These are phyloP conservation scores for Portevinia maculata DNA, from an alignment of 2,888 invertebrate species.

Conservation along the genomic window DNA sequence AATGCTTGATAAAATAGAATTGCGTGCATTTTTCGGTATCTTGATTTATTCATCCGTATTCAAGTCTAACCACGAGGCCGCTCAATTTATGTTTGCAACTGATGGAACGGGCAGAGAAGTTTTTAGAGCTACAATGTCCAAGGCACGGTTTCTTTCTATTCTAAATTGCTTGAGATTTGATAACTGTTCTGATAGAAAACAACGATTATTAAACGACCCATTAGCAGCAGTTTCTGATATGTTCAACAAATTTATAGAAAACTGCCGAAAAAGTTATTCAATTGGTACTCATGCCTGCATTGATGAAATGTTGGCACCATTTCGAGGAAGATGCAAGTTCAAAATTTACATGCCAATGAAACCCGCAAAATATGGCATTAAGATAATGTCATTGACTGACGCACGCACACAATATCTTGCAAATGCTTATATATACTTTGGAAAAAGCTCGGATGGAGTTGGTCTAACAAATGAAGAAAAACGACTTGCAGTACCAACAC, in stretches of 20 bases:
- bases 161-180: slow-evolving; percentile 55
- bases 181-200: slow-evolving; percentile 31
- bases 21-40: slow-evolving; percentile 63
- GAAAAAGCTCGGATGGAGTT: slow-evolving; percentile 62
- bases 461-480: slow-evolving; percentile 55
- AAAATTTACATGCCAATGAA: slow-evolving; percentile 71
- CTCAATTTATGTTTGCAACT: slow-evolving; percentile 53
- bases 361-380: slow-evolving; percentile 72
- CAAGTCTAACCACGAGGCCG: slow-evolving; percentile 67
- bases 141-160: slow-evolving; percentile 39
- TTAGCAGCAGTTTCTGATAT: slow-evolving; percentile 62
- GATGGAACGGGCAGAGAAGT: slow-evolving; percentile 71
- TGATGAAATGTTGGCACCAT: slow-evolving; percentile 69
- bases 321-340: slow-evolving; percentile 72
- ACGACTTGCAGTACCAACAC: slow-evolving; percentile 53
- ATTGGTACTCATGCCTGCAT: slow-evolving; percentile 61
- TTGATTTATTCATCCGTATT: slow-evolving; percentile 65
- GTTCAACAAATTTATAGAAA: slow-evolving; percentile 55
- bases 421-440: slow-evolving; percentile 59
- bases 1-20: slow-evolving; percentile 41
- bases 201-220: slow-evolving; percentile 46
- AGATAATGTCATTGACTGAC: slow-evolving; percentile 54
- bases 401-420: slow-evolving; percentile 23
- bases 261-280: slow-evolving; percentile 50
- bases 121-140: slow-evolving; percentile 57